A percentile compares a stretch with the other conserved stretches of the same genome.
Conservation (phyloP, 2,113 vertebrate species). For the Urocitellus parryii region DNA sequence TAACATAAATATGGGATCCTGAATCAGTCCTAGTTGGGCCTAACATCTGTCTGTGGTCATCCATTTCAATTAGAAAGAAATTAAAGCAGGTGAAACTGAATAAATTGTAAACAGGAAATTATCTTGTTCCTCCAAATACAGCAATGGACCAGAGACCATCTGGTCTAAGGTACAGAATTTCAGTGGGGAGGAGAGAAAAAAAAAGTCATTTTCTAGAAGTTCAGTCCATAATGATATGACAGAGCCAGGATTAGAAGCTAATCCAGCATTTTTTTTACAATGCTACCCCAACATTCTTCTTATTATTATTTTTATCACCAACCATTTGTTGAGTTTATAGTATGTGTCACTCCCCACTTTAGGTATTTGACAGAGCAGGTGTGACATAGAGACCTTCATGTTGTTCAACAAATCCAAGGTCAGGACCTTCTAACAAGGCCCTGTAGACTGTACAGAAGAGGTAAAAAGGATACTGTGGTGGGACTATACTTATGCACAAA, state of each 20-base stretch:
- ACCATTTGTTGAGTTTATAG: neutral
- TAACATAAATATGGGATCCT: neutral
- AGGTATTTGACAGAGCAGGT: neutral
- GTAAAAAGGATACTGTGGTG: neutral
- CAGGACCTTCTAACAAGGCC: neutral
- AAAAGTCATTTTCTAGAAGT: neutral
- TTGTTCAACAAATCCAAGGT: neutral
- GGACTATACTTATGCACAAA: neutral
- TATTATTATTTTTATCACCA: neutral
- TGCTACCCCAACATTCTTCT: neutral
- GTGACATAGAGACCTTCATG: neutral
- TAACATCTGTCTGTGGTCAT: neutral
- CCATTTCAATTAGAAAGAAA: neutral
- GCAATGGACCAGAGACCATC: neutral
- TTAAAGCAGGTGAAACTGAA: neutral
- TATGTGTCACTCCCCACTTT: neutral
- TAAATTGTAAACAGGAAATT: neutral
- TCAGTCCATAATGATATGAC: neutral
- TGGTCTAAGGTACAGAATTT: neutral
- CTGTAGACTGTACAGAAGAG: neutral
- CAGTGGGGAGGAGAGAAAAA: neutral
- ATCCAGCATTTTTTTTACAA: neutral
- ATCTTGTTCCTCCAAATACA: neutral
- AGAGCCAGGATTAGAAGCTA: neutral
- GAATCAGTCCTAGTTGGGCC: neutral